These are phyloP conservation scores for Acrobasis suavella DNA, from an alignment of 2,888 invertebrate genomes.

Conservation along the genomic window DNA sequence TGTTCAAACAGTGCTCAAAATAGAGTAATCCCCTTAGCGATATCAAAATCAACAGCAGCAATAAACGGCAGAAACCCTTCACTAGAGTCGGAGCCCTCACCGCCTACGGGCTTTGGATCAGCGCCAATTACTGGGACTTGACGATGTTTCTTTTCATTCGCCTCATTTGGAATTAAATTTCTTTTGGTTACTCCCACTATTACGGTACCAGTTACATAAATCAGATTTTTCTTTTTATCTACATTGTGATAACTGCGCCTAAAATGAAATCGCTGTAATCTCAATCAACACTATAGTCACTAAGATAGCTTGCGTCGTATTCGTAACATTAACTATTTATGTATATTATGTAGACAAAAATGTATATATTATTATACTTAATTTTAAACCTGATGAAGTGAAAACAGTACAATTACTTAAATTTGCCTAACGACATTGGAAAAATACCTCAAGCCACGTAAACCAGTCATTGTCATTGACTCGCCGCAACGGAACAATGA, in stretches of 20 bases:
- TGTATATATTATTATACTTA: too few species aligned
- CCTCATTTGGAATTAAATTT: slow-evolving; percentile 24
- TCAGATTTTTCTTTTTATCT: not conserved
- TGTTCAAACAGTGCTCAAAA: slow-evolving; percentile 10
- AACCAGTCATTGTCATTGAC: slow-evolving; percentile 12
- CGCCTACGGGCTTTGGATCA: slow-evolving; percentile 46
- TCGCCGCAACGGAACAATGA: slow-evolving; percentile 1
- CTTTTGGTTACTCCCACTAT: slow-evolving; percentile 8
- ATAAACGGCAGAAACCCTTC: slow-evolving; percentile 20
- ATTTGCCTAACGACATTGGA: not conserved
- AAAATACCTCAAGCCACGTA: not conserved
- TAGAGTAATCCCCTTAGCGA: slow-evolving; percentile 15
- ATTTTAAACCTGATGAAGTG: too few species aligned
- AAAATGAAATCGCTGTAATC: too few species aligned
- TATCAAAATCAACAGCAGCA: slow-evolving; percentile 18
- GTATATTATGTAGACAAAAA: too few species aligned
- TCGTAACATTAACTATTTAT: too few species aligned
- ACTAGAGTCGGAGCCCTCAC: slow-evolving; percentile 31
- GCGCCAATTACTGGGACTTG: slow-evolving; percentile 44
- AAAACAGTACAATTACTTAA: not conserved
- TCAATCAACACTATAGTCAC: too few species aligned
- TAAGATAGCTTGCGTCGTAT: too few species aligned
- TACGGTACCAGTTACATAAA: not conserved
- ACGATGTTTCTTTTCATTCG: slow-evolving; percentile 32
- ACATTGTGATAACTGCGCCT: too few species aligned